Conservation (phyloP, 2,888 invertebrate genomes). For the Dryococelus australis region DNA sequence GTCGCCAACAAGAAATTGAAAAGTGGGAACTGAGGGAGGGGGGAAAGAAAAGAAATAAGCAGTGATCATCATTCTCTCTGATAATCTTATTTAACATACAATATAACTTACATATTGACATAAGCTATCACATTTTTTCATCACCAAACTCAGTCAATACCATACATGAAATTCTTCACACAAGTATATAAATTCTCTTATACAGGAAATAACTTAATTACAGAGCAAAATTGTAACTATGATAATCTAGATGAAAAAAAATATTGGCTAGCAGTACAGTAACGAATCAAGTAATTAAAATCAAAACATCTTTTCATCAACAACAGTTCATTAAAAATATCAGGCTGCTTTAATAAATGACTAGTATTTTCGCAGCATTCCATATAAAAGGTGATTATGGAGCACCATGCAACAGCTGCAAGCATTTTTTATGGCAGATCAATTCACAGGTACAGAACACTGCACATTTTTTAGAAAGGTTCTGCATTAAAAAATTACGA, state of each 20-base stretch:
- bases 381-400: neutral
- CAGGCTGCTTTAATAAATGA: neutral
- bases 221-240: too few relatives aligned
- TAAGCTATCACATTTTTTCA: neutral
- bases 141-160: neutral
- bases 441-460: neutral
- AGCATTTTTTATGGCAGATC: neutral
- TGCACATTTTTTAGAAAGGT: neutral
- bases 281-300: neutral
- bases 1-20: too few relatives aligned
- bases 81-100: slow-evolving; percentile 16
- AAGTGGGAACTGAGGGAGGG: too few relatives aligned
- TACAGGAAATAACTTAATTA: neutral
- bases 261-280: neutral
- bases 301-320: neutral
- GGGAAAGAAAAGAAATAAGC: too few relatives aligned
- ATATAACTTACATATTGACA: slow-evolving; percentile 16
- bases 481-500: too few relatives aligned
- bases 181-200: neutral
- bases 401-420: neutral
- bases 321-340: neutral
- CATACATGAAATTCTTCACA: neutral
- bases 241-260: too few relatives aligned
- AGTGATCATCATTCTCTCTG: too few relatives aligned
- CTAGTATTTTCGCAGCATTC: neutral